Percentiles rank a stretch among this genome's conserved stretches.
Conservation (phyloP, 2,113 vertebrate genomes). For the Lepidothrix coronata region DNA sequence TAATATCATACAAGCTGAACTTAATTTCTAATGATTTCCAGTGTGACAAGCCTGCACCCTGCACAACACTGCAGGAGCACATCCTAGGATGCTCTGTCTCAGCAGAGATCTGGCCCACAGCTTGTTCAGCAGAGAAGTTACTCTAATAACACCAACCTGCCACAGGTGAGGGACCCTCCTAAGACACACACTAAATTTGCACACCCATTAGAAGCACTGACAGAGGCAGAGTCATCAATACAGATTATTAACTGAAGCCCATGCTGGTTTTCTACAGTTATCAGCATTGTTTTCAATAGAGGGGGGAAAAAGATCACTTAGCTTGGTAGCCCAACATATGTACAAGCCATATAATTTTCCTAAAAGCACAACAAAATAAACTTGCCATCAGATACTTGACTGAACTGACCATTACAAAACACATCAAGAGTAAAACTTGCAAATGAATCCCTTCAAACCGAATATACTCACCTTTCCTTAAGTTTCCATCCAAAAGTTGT, state of each 20-base stretch:
- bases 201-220: neutral
- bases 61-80: neutral
- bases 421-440: neutral
- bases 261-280: neutral
- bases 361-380: neutral
- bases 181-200: neutral
- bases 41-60: neutral
- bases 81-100: neutral
- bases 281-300: neutral
- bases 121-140: neutral
- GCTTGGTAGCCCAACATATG: neutral
- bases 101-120: neutral
- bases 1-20: neutral
- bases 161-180: neutral
- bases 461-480: constrained; percentile 85
- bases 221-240: neutral
- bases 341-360: neutral
- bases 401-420: neutral
- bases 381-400: neutral
- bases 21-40: neutral
- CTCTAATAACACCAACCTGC: neutral
- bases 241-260: neutral
- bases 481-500: constrained; percentile 85
- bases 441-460: neutral
- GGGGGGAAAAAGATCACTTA: neutral